Percentiles rank a stretch among this genome's conserved stretches.
These are phyloP conservation scores for Plotosus lineatus DNA, from an alignment of 2,113 vertebrate genomes.

Conservation along the genomic window DNA sequence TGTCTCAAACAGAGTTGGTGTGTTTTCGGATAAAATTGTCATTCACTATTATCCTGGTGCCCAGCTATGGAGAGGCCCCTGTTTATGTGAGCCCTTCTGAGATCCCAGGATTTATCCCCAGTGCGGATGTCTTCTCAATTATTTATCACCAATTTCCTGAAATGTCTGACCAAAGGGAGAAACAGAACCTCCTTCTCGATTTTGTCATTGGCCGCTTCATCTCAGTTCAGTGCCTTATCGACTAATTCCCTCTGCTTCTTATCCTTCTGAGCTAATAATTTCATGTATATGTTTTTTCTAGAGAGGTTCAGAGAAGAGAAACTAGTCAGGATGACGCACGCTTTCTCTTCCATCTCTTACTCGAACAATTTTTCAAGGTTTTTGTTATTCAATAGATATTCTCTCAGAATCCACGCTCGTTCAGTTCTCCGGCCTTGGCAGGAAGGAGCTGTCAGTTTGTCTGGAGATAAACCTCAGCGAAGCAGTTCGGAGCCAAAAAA, in stretches of 20 bases:
- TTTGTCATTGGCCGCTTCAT: slow-evolving; percentile 25
- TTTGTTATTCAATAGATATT: slow-evolving; percentile 30
- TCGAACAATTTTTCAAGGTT: slow-evolving; percentile 2
- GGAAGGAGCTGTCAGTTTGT: slow-evolving; percentile 60
- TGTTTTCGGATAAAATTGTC: neutral
- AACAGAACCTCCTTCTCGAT: neutral
- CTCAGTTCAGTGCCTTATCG: neutral
- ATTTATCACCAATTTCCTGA: neutral
- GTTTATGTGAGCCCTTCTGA: neutral
- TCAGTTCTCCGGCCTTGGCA: slow-evolving; percentile 39
- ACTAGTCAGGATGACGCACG: neutral
- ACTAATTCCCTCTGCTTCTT: slow-evolving; percentile 23
- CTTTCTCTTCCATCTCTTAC: neutral
- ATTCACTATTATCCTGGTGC: neutral
- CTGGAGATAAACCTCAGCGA: slow-evolving; percentile 56
- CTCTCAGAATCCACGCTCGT: slow-evolving; percentile 48
- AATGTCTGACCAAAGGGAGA: neutral
- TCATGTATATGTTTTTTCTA: slow-evolving; percentile 48
- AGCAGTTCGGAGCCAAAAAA: slow-evolving; percentile 57
- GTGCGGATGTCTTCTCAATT: neutral
- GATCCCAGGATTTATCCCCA: neutral
- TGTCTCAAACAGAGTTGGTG: neutral
- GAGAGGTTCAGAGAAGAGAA: slow-evolving; percentile 15
- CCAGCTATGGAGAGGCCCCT: neutral
- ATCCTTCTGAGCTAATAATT: slow-evolving; percentile 50